Conservation (phyloP, 2,113 vertebrate species). For the Pedionomus torquatus region DNA sequence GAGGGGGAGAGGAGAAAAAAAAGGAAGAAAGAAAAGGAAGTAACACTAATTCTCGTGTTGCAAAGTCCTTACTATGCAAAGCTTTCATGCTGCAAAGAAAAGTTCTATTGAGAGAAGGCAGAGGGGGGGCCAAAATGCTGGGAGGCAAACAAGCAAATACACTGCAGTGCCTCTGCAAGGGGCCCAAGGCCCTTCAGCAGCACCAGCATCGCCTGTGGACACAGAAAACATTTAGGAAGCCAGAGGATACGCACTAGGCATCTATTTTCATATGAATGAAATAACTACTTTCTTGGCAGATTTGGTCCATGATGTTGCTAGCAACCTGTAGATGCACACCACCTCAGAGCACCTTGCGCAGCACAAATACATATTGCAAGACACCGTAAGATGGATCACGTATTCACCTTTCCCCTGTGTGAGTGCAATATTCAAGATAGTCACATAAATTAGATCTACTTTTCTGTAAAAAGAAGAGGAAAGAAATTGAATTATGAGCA, state of each 20-base stretch:
- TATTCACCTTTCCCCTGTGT: background rate
- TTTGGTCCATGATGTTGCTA: background rate
- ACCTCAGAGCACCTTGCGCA: fast-evolving
- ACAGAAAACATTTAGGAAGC: background rate
- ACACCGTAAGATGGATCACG: fast-evolving
- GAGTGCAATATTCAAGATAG: fast-evolving
- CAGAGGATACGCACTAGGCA: background rate
- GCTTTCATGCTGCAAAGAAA: slow-evolving; percentile 15
- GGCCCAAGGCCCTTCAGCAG: background rate
- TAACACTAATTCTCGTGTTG: background rate
- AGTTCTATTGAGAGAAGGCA: slow-evolving; percentile 48
- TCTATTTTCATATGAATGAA: background rate
- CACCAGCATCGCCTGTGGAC: background rate
- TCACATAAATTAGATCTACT: background rate
- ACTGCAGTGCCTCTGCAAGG: fast-evolving
- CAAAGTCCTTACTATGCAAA: background rate
- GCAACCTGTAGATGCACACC: background rate
- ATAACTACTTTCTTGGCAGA: background rate
- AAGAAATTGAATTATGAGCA: background rate
- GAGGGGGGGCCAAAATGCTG: background rate
- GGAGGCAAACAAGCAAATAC: background rate
- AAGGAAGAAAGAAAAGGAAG: slow-evolving; percentile 34
- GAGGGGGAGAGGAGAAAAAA: background rate
- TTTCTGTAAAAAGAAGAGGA: background rate
- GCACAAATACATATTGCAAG: fast-evolving